Conservation (phyloP, 2,888 invertebrate species). For the Glyphotaelius pellucidus region DNA sequence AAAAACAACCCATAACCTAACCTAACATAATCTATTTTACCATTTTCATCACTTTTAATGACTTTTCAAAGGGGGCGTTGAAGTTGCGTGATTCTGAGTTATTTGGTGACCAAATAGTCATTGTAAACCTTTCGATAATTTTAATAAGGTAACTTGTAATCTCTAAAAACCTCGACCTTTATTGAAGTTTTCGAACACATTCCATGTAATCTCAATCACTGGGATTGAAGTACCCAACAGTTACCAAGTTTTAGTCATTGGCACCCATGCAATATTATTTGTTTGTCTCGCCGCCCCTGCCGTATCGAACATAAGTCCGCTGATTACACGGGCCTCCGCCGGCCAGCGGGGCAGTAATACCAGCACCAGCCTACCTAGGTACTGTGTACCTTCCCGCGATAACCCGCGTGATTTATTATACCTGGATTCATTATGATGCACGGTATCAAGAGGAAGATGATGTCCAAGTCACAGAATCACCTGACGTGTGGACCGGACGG, state of each 20-base stretch:
- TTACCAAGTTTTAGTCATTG: background rate
- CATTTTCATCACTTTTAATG: too few species aligned
- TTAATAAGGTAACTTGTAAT: too few species aligned
- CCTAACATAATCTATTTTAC: too few species aligned
- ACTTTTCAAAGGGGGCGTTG: too few species aligned
- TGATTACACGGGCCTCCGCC: slow-evolving; percentile 59
- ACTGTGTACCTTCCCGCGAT: background rate
- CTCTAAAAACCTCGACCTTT: too few species aligned
- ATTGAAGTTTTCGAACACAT: too few species aligned
- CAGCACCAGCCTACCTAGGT: background rate
- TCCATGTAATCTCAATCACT: too few species aligned
- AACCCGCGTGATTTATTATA: slow-evolving; percentile 54
- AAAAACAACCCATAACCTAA: too few species aligned
- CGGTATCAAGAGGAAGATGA: slow-evolving; percentile 3
- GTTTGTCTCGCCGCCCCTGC: slow-evolving; percentile 33
- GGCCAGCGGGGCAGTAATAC: slow-evolving; percentile 18
- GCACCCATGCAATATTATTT: background rate
- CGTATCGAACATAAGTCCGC: slow-evolving; percentile 47
- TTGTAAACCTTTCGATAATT: too few species aligned
- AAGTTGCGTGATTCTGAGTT: too few species aligned
- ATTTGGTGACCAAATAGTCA: too few species aligned
- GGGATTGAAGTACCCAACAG: too few species aligned
- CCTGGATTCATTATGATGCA: slow-evolving; percentile 39
- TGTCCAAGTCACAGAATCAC: slow-evolving; percentile 4
- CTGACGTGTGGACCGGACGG: slow-evolving; percentile 20